These are phyloP conservation scores for Rhagoletis pomonella DNA, from an alignment of 1,140 invertebrate species.

Conservation along the genomic window DNA sequence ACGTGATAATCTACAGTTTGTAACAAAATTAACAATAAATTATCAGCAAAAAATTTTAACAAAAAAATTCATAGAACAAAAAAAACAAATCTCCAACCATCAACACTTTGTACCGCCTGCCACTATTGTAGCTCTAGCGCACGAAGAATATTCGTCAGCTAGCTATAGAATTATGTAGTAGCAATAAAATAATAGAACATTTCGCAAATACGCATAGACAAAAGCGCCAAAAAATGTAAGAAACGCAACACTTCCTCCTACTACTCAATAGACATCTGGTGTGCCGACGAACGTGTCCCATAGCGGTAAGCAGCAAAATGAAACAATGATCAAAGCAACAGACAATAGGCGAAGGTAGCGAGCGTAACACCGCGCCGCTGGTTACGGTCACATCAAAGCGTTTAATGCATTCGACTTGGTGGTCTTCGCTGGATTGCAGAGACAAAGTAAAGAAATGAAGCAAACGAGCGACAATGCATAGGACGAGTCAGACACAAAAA, in stretches of 20 bases:
- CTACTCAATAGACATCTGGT: constrained; percentile 46
- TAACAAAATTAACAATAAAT: constrained; percentile 22
- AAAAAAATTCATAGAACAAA: not conserved
- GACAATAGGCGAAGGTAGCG: constrained; percentile 27
- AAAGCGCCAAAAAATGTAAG: constrained; percentile 37
- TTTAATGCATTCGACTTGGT: constrained; percentile 73
- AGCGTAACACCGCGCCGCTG: constrained; percentile 69
- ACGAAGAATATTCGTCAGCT: not conserved
- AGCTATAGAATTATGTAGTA: not conserved
- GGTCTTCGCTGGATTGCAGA: constrained; percentile 62
- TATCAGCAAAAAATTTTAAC: not conserved
- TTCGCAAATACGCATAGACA: constrained; percentile 16
- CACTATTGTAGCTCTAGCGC: too few relatives aligned
- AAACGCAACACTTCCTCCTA: constrained; percentile 55
- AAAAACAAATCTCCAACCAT: not conserved
- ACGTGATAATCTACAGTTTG: constrained; percentile 16
- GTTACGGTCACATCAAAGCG: constrained; percentile 72
- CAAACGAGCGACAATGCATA: constrained; percentile 4
- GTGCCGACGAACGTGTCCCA: constrained; percentile 47
- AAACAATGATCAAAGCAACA: not conserved
- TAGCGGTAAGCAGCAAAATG: constrained; percentile 23
- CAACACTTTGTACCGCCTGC: constrained; percentile 32
- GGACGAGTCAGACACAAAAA: not conserved
- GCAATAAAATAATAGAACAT: constrained; percentile 33
- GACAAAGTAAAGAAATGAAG: not conserved